Percentiles rank a stretch among this genome's conserved stretches.
phyloP scores from a whole-genome alignment of 2,888 invertebrate species.

The Rosalia funebris region DNA sequence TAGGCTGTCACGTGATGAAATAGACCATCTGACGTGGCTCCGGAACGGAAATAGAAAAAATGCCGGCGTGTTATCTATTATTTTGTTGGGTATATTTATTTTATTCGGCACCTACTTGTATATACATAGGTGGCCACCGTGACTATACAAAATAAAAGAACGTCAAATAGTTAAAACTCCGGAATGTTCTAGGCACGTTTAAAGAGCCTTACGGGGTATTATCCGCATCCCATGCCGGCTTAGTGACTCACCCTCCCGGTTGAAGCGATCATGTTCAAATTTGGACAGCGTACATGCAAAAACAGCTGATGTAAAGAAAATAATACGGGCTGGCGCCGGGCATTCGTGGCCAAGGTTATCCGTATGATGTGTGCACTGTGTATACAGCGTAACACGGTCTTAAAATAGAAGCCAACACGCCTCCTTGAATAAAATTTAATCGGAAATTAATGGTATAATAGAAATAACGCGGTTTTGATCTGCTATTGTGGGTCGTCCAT shows the following conservation, averaged over 20 bases:
- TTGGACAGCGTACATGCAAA: constrained; percentile 19
- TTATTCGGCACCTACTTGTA: too few relatives aligned
- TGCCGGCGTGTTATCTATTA: too few relatives aligned
- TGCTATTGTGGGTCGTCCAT: neutral
- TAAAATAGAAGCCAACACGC: constrained; percentile 52
- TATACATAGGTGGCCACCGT: too few relatives aligned
- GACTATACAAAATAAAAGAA: too few relatives aligned
- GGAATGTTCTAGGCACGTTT: too few relatives aligned
- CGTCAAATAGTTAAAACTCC: too few relatives aligned
- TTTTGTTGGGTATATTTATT: too few relatives aligned
- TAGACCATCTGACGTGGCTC: too few relatives aligned
- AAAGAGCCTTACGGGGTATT: too few relatives aligned
- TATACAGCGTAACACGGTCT: constrained; percentile 49
- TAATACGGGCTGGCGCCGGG: constrained; percentile 47
- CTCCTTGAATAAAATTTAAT: constrained; percentile 10
- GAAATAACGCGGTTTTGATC: neutral
- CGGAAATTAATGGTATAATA: constrained; percentile 1
- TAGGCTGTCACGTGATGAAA: too few relatives aligned
- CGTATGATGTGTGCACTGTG: constrained; percentile 43
- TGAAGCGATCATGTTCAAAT: constrained; percentile 7
- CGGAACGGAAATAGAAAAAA: too few relatives aligned
- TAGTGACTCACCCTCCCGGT: neutral
- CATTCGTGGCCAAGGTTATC: constrained; percentile 57
- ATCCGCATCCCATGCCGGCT: too few relatives aligned
- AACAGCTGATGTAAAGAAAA: constrained; percentile 45